A percentile compares a stretch with the other conserved stretches of the same genome.
Evolutionary conservation across 1,140 invertebrate species (phyloP).

Genomic region (Bradysia coprophila): DNA sequence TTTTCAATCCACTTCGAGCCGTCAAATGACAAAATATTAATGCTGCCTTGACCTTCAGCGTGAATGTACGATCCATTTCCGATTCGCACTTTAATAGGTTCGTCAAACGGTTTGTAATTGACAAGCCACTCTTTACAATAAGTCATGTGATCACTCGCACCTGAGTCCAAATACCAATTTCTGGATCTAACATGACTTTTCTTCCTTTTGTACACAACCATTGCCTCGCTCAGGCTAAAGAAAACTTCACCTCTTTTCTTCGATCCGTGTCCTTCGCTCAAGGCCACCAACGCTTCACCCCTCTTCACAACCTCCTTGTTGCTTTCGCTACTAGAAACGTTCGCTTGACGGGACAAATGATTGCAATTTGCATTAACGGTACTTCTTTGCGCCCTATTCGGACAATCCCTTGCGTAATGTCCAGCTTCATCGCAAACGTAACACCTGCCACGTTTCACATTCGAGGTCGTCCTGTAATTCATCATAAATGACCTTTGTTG

Average conservation of each 20-base stretch:
- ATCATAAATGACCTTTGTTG: background rate
- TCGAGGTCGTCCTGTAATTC: background rate
- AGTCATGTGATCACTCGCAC: background rate
- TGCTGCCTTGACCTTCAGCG: background rate
- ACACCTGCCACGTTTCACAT: constrained; percentile 5
- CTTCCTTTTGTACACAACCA: background rate
- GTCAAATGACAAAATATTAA: background rate
- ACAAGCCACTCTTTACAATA: background rate
- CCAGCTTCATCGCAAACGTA: constrained; percentile 5
- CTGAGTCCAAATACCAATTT: background rate
- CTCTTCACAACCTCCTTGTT: background rate
- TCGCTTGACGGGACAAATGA: too few relatives aligned
- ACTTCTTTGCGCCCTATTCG: background rate
- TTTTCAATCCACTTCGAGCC: background rate
- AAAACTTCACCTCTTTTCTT: background rate
- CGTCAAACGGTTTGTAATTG: background rate
- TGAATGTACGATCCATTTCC: background rate
- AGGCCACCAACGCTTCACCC: background rate
- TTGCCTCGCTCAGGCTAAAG: background rate
- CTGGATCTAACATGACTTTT: background rate
- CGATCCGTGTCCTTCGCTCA: background rate
- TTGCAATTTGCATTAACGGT: background rate
- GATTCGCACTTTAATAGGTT: background rate
- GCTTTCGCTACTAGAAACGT: too few relatives aligned
- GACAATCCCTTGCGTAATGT: constrained; percentile 5